These are phyloP conservation scores for Julus scanicus DNA, from an alignment of 2,888 invertebrate species.

Conservation along the genomic window DNA sequence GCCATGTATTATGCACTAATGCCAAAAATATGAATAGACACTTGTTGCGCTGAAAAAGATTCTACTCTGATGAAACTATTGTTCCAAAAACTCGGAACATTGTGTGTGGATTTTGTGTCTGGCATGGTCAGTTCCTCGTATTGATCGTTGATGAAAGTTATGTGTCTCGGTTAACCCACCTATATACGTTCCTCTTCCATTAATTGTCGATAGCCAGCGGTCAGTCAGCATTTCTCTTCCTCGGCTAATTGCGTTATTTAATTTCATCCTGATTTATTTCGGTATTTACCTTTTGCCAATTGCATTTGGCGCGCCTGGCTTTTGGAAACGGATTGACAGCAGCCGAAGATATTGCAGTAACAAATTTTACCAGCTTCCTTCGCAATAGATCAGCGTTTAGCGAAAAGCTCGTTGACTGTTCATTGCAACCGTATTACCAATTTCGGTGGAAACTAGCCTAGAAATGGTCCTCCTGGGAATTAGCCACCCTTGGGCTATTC, in stretches of 20 bases:
- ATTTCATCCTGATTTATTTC: constrained; percentile 42
- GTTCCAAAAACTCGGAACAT: no score
- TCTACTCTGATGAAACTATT: no score
- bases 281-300: constrained; percentile 32
- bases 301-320: neutral
- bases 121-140: neutral
- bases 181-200: neutral
- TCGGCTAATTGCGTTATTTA: constrained; percentile 39
- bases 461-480: neutral
- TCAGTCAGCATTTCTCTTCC: neutral
- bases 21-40: no score
- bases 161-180: neutral
- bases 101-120: no score
- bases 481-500: constrained; percentile 8
- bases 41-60: no score
- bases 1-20: no score
- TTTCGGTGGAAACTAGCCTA: neutral
- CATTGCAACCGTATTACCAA: constrained; percentile 12
- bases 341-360: neutral
- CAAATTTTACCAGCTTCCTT: neutral
- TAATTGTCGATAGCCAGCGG: constrained; percentile 36
- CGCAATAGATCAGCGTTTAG: constrained; percentile 23
- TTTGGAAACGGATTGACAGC: neutral
- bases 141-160: neutral
- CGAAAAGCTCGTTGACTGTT: constrained; percentile 9